Evolutionary conservation across 1,140 invertebrate genomes (phyloP).

Genomic region (Copidosoma floridanum): DNA sequence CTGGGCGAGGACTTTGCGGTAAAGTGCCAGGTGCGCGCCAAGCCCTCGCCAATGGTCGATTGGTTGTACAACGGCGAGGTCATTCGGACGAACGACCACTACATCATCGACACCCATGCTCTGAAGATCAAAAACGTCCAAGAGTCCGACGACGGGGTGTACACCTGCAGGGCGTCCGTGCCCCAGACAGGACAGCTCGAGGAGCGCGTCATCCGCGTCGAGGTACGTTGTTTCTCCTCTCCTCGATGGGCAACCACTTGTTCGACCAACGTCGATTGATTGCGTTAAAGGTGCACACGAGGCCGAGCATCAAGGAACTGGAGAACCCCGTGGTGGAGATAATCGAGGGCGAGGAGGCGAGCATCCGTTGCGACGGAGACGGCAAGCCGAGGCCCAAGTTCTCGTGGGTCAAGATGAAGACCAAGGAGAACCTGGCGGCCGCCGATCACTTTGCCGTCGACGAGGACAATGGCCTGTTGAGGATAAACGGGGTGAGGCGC

Average conservation of each 20-base stretch:
- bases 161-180: conserved; percentile 81
- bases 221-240: conserved; percentile 56
- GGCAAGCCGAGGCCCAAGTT: conserved; percentile 81
- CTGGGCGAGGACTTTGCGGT: conserved; percentile 73
- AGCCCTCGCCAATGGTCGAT: conserved; percentile 78
- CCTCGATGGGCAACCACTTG: neutral
- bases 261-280: neutral
- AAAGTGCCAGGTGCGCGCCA: conserved; percentile 79
- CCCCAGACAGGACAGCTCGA: conserved; percentile 74
- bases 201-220: conserved; percentile 73
- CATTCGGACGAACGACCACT: conserved; percentile 66
- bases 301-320: conserved; percentile 67
- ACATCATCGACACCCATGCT: conserved; percentile 73
- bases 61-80: conserved; percentile 78
- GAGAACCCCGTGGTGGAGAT: conserved; percentile 60
- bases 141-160: conserved; percentile 79
- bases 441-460: conserved; percentile 75
- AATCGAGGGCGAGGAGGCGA: conserved; percentile 74
- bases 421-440: conserved; percentile 66
- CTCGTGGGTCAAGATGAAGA: conserved; percentile 73
- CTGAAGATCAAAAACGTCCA: conserved; percentile 75
- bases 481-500: conserved; percentile 72
- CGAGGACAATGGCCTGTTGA: conserved; percentile 66
- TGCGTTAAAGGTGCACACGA: conserved; percentile 67
- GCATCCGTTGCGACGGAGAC: conserved; percentile 71